Base-by-base conservation (phyloP, 2,797 vertebrate species). In the Tangara arthus region DNA sequence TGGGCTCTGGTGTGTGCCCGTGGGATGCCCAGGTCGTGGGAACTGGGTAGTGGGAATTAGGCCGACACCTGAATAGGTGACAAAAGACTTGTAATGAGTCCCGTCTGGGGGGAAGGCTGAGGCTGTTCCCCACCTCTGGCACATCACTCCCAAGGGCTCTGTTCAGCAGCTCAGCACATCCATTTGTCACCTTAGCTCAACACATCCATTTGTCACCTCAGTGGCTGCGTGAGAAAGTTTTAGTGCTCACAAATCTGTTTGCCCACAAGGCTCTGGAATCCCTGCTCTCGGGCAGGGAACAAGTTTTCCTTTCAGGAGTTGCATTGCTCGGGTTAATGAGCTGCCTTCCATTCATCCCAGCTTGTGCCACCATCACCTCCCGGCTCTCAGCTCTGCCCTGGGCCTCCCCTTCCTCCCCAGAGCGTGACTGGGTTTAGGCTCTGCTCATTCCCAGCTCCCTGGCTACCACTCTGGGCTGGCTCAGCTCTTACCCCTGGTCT, bases 191-290 rank as follows among this genome's bases (percentile, higher is more conserved):
- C 63, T 76, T 41, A 26, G 82, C 53, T 23, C 53, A 56, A 21
- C 55, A 35, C 56, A 27, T 44, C 82, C 47, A 41, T 92, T 92
- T 90, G 63, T 92, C 86, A 56, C 20, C 64, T 73, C 42, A 27
- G 80, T 37, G 86, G 80, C 90, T 84, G 83, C 14, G 14, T 95
- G 95, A 92, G 94, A 94, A 94, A 95, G 66, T 84, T 75, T 14
- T 55, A 22, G 47, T 77, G 70, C 55, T 89, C 12, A 49, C 10
- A 72, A 76, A 56, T 63, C 59, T 56, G 0, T 90, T 94, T 95
- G 89, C 75, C 71, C 80, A 76, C 60, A 55, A 66, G 83, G 83
- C 83, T 87, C 76, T 0, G 1, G 78, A 93, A 39, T 94, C 39
- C 5, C 28, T 53, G 78, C 37, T 77, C 35, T 79, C 22, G 26